These are phyloP conservation scores for Chloroceryle inda DNA, from an alignment of 2,797 vertebrate species.

Conservation along the genomic window DNA sequence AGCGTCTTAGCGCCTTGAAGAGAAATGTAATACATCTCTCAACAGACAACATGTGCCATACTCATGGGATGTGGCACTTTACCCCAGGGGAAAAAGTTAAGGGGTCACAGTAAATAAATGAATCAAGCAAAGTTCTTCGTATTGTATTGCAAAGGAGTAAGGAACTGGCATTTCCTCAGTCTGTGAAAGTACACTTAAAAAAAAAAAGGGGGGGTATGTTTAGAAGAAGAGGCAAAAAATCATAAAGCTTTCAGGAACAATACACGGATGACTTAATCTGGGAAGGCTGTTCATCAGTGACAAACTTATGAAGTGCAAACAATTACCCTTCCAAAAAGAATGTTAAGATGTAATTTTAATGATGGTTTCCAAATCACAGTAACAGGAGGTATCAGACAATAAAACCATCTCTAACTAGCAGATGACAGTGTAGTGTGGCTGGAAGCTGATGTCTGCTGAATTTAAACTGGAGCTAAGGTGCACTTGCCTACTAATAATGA, in stretches of 20 bases:
- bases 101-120: background rate
- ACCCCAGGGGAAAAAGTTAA: background rate
- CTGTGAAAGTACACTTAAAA: background rate
- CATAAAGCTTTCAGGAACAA: background rate
- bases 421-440: background rate
- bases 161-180: background rate
- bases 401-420: background rate
- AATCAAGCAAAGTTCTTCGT: background rate
- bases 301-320: background rate
- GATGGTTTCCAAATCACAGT: background rate
- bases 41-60: background rate
- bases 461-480: background rate
- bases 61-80: background rate
- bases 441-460: background rate
- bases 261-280: background rate
- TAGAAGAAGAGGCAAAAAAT: background rate
- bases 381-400: background rate
- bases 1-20: background rate
- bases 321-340: background rate
- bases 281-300: background rate
- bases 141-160: background rate
- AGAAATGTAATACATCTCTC: background rate
- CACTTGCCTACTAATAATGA: background rate
- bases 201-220: background rate
- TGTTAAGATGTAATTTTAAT: background rate